phyloP scores from a whole-genome alignment of 2,888 invertebrate species.

The Leistus spinibarbis region DNA sequence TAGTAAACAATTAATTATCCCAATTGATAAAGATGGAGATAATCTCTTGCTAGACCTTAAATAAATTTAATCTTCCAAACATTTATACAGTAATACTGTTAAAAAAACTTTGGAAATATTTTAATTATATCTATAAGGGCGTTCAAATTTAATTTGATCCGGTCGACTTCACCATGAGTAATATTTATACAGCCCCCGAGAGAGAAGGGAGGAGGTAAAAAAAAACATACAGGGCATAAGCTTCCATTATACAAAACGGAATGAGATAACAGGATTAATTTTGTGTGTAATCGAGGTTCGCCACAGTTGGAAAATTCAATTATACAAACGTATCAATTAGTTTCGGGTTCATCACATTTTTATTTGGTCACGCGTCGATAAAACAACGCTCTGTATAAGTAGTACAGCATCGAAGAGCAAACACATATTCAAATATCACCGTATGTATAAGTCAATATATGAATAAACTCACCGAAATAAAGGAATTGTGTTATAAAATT shows the following conservation, averaged over 20 bases:
- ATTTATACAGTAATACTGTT: too few species aligned
- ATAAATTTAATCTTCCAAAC: too few species aligned
- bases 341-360: conserved; percentile 15
- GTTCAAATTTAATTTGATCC: neutral
- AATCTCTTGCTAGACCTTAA: too few species aligned
- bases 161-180: neutral
- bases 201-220: too few species aligned
- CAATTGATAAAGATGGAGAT: too few species aligned
- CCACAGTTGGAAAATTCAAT: conserved; percentile 21
- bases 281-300: conserved; percentile 3
- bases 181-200: neutral
- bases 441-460: too few species aligned
- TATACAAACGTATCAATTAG: conserved; percentile 33
- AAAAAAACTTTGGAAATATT: too few species aligned
- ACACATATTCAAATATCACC: too few species aligned
- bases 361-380: conserved; percentile 1
- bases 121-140: neutral
- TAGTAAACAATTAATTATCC: too few species aligned
- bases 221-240: neutral
- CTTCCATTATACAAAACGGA: neutral
- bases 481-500: too few species aligned
- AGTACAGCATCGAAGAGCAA: too few species aligned
- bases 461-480: too few species aligned
- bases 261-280: conserved; percentile 5
- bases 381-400: neutral